Evolutionary conservation across 2,797 vertebrate species (phyloP).

Genomic region (Myripristis murdjan): DNA sequence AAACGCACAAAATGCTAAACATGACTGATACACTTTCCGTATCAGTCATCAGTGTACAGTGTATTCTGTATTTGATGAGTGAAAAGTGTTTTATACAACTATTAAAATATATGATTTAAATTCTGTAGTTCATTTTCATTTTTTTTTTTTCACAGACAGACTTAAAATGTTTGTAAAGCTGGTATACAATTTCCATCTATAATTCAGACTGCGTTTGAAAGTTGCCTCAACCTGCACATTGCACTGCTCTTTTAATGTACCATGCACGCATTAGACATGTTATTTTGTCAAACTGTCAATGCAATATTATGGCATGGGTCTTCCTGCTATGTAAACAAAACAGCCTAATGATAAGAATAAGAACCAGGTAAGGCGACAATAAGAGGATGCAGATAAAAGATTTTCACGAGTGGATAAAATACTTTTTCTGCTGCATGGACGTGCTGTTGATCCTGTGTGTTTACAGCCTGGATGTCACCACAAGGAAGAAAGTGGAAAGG

Average conservation of each 20-base stretch:
- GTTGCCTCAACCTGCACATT: not conserved
- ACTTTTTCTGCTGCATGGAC: not conserved
- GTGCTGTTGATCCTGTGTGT: not conserved
- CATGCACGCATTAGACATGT: not conserved
- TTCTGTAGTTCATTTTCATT: constrained; percentile 8
- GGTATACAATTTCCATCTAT: not conserved
- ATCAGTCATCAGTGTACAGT: constrained; percentile 63
- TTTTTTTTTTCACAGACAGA: constrained; percentile 13
- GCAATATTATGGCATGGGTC: not conserved
- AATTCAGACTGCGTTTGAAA: not conserved
- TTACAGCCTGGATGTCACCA: not conserved
- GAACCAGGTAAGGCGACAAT: not conserved
- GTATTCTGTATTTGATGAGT: constrained; percentile 71
- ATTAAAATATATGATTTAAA: constrained; percentile 68
- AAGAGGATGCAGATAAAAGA: not conserved
- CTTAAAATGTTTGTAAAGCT: no score
- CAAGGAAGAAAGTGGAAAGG: not conserved
- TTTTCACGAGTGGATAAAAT: not conserved
- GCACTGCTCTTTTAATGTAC: not conserved
- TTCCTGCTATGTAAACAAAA: not conserved
- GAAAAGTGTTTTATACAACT: constrained; percentile 69
- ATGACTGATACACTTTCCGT: constrained; percentile 57
- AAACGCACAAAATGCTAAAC: constrained; percentile 64
- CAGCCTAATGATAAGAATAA: not conserved
- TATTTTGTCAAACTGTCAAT: not conserved